Conservation (phyloP, 1,140 invertebrate genomes). For the Papilio helenus region DNA sequence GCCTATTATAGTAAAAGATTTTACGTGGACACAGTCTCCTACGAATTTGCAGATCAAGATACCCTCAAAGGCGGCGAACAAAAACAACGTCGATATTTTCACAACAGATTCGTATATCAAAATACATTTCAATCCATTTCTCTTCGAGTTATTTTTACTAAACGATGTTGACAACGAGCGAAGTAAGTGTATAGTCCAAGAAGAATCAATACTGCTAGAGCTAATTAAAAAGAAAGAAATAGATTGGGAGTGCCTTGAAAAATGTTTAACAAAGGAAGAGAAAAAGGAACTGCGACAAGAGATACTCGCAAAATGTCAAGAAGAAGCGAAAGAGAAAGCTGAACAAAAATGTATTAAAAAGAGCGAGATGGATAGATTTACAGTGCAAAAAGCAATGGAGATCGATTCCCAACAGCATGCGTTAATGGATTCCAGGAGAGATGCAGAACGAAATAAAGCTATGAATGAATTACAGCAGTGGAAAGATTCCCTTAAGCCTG, state of each 20-base stretch:
- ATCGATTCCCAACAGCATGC: conserved; percentile 82
- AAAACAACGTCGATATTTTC: conserved; percentile 85
- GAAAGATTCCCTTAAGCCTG: conserved; percentile 63
- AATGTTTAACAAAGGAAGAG: conserved; percentile 80
- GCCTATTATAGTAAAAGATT: conserved; percentile 89
- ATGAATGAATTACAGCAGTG: conserved; percentile 87
- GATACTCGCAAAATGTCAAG: conserved; percentile 83
- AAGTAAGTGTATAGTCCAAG: conserved; percentile 84
- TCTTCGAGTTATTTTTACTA: conserved; percentile 87
- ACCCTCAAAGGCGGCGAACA: conserved; percentile 81
- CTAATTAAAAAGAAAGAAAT: conserved; percentile 83
- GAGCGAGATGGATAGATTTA: conserved; percentile 79
- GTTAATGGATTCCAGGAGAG: conserved; percentile 84
- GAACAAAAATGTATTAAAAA: conserved; percentile 81
- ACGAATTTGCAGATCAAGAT: conserved; percentile 83
- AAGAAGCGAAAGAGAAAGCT: conserved; percentile 80
- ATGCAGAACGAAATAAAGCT: conserved; percentile 84
- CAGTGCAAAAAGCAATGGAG: conserved; percentile 85
- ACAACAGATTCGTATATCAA: conserved; percentile 86
- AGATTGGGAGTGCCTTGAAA: conserved; percentile 85
- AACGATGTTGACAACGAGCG: conserved; percentile 82
- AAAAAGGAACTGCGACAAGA: conserved; percentile 81
- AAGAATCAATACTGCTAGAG: conserved; percentile 84
- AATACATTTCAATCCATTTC: conserved; percentile 85
- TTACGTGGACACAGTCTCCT: conserved; percentile 86